These are phyloP conservation scores for Scleropages formosus DNA, from an alignment of 2,797 vertebrate species.

Conservation along the genomic window DNA sequence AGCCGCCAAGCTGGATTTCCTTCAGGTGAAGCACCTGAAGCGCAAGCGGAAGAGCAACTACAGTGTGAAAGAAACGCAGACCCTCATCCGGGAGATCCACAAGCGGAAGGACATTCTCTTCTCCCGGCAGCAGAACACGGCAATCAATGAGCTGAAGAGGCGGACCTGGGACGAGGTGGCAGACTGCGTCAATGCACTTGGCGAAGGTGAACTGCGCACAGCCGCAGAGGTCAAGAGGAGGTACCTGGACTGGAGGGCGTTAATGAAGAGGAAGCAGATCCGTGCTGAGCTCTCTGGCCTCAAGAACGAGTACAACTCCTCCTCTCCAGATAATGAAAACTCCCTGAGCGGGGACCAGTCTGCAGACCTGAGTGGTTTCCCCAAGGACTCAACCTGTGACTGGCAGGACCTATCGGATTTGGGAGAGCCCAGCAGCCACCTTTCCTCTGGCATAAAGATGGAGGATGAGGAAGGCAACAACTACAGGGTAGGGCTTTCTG, in stretches of 20 bases:
- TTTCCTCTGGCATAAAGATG: slow-evolving; percentile 79
- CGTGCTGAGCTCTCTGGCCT: slow-evolving; percentile 79
- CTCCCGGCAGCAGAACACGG: slow-evolving; percentile 90
- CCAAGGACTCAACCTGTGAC: slow-evolving; percentile 80
- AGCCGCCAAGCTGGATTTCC: slow-evolving; percentile 64
- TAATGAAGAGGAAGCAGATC: slow-evolving; percentile 88
- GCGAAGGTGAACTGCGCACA: slow-evolving; percentile 85
- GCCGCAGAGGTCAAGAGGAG: slow-evolving; percentile 87
- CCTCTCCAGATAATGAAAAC: slow-evolving; percentile 82
- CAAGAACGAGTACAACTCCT: slow-evolving; percentile 80
- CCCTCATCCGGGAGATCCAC: slow-evolving; percentile 88
- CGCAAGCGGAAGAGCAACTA: slow-evolving; percentile 95
- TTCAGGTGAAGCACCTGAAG: slow-evolving; percentile 87
- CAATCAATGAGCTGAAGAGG: slow-evolving; percentile 91
- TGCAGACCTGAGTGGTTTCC: slow-evolving; percentile 79
- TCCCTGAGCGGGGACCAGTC: slow-evolving; percentile 81
- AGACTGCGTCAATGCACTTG: slow-evolving; percentile 85
- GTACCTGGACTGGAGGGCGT: slow-evolving; percentile 86
- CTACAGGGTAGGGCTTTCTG: slow-evolving; percentile 70
- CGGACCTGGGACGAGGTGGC: slow-evolving; percentile 95
- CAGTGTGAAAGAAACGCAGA: slow-evolving; percentile 90
- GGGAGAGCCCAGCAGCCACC: slow-evolving; percentile 71
- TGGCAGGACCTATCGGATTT: slow-evolving; percentile 85
- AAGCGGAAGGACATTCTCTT: slow-evolving; percentile 87
- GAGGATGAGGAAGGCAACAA: slow-evolving; percentile 80